Evolutionary conservation across 2,797 vertebrate species (phyloP).

Genomic region (Sebastiscus albofasciatus): DNA sequence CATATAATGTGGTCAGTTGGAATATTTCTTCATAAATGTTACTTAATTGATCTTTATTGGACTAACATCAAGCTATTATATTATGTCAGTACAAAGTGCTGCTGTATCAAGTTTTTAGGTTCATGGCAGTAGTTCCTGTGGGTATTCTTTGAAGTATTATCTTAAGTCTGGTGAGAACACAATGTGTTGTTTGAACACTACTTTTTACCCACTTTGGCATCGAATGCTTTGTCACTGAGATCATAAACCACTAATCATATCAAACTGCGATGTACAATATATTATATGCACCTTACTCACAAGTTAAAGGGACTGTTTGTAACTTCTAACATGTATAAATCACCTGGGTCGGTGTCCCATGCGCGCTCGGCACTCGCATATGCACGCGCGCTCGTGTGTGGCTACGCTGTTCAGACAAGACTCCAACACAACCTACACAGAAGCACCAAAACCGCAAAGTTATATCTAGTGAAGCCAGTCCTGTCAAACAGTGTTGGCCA

Average conservation of each 20-base stretch:
- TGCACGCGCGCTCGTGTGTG: no score
- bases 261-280: background rate
- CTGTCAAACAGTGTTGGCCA: no score
- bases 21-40: slow-evolving; percentile 1
- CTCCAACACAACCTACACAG: no score
- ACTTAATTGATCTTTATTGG: slow-evolving; percentile 8
- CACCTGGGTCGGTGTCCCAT: no score
- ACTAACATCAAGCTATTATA: slow-evolving; percentile 9
- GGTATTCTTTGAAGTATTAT: background rate
- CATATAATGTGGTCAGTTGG: background rate
- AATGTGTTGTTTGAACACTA: background rate
- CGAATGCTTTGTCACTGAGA: background rate
- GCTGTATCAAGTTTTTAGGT: background rate
- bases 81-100: slow-evolving; percentile 15
- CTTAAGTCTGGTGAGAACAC: background rate
- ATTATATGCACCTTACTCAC: background rate
- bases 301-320: background rate
- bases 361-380: no score
- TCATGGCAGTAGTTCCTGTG: background rate
- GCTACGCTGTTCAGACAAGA: no score
- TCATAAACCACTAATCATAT: background rate
- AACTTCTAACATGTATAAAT: no score
- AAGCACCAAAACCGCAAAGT: no score
- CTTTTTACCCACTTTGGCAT: background rate
- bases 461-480: no score